phyloP scores from a whole-genome alignment of 2,888 invertebrate species.

The Phytoseiulus persimilis region DNA sequence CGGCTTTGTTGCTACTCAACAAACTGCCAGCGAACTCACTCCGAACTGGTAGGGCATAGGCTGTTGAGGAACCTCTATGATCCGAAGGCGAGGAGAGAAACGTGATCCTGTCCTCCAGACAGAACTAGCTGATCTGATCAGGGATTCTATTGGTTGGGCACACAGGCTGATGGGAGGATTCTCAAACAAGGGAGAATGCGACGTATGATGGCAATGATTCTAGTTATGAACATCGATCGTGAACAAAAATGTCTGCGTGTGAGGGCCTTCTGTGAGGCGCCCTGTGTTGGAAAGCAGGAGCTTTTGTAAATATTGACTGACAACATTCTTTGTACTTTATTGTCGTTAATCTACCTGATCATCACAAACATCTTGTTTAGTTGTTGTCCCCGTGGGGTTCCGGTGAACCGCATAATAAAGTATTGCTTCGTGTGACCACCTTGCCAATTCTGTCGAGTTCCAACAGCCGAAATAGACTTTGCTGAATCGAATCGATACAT shows the following conservation, averaged over 20 bases:
- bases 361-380: not conserved
- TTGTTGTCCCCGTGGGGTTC: not conserved
- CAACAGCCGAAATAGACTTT: too few relatives aligned
- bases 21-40: too few relatives aligned
- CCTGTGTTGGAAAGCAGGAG: not conserved
- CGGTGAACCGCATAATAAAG: not conserved
- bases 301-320: not conserved
- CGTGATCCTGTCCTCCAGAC: too few relatives aligned
- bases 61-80: too few relatives aligned
- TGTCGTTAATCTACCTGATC: not conserved
- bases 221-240: not conserved
- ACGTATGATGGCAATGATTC: not conserved
- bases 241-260: not conserved
- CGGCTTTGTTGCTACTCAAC: too few relatives aligned
- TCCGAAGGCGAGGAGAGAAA: too few relatives aligned
- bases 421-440: not conserved
- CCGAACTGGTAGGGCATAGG: too few relatives aligned
- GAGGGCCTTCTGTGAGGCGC: conserved; percentile 5
- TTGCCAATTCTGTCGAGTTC: not conserved
- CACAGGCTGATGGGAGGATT: not conserved
- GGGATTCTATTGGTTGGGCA: too few relatives aligned
- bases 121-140: too few relatives aligned
- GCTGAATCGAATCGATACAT: too few relatives aligned
- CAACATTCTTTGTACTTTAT: not conserved
- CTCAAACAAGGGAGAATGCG: not conserved